Conservation (phyloP, 2,888 invertebrate genomes). For the Zonitis immaculata region DNA sequence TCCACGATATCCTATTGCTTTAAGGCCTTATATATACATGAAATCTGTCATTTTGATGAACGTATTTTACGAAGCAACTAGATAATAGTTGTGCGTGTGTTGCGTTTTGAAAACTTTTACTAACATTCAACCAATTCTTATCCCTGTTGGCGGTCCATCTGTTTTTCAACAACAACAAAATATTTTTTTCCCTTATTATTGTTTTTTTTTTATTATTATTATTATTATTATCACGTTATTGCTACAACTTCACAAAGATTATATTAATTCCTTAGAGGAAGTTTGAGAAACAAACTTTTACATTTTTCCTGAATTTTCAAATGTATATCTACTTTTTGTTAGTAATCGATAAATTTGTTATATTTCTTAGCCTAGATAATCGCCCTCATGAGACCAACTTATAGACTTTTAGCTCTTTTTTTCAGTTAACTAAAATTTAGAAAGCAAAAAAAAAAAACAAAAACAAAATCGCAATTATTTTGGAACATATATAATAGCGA, state of each 20-base stretch:
- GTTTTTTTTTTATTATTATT: not conserved
- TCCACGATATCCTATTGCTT: slow-evolving; percentile 3
- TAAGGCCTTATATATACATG: slow-evolving; percentile 10
- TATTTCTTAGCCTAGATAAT: slow-evolving; percentile 12
- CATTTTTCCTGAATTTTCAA: not conserved
- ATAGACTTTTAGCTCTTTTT: not conserved
- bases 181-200: not conserved
- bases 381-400: slow-evolving; percentile 7
- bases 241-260: not conserved
- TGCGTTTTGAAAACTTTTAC: slow-evolving; percentile 6
- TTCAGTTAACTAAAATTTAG: not conserved
- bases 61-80: slow-evolving; percentile 10
- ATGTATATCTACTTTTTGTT: slow-evolving; percentile 3
- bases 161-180: not conserved
- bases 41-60: slow-evolving; percentile 16
- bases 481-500: no score
- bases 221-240: not conserved
- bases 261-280: slow-evolving; percentile 1
- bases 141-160: slow-evolving; percentile 7
- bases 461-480: no score
- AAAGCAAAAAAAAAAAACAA: not conserved
- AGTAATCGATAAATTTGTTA: slow-evolving; percentile 8
- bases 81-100: slow-evolving; percentile 7
- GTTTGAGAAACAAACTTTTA: not conserved
- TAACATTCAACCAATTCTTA: slow-evolving; percentile 5